These are phyloP conservation scores for Engraulis encrasicolus DNA, from an alignment of 2,113 vertebrate genomes.

Conservation along the genomic window DNA sequence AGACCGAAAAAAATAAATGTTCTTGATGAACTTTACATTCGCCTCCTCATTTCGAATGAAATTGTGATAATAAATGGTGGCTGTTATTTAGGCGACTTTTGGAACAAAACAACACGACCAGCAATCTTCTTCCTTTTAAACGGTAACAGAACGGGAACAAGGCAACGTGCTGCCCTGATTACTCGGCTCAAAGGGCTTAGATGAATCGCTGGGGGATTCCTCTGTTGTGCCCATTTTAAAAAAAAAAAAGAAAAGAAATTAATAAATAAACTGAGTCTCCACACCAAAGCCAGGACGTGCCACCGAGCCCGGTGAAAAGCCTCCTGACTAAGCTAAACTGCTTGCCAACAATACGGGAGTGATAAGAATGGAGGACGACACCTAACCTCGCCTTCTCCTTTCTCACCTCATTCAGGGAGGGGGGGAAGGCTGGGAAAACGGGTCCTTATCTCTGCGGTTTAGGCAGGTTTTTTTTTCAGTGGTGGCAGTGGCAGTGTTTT, in stretches of 20 bases:
- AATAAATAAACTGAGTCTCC: constrained; percentile 3
- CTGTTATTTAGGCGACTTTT: not conserved
- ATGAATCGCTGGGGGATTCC: not conserved
- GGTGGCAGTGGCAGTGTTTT: no score
- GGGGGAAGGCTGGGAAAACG: constrained; percentile 57
- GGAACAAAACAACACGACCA: not conserved
- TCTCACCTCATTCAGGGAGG: constrained; percentile 46
- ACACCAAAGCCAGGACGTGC: not conserved
- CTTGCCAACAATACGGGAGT: not conserved
- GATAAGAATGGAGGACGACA: constrained; percentile 38
- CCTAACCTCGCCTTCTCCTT: constrained; percentile 57
- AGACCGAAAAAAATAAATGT: constrained; percentile 34
- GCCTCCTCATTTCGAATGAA: not conserved
- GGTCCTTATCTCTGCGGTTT: constrained; percentile 74
- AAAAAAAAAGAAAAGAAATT: no score
- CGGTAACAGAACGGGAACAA: not conserved
- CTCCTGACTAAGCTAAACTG: not conserved
- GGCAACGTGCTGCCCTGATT: not conserved
- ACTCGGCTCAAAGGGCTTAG: not conserved
- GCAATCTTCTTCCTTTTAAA: not conserved
- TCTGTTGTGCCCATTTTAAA: not conserved
- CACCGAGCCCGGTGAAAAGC: not conserved
- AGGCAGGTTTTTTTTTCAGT: no score
- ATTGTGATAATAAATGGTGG: not conserved
- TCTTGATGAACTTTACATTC: not conserved